phyloP scores from a whole-genome alignment of 2,113 vertebrate genomes.

The Empidonax traillii region DNA sequence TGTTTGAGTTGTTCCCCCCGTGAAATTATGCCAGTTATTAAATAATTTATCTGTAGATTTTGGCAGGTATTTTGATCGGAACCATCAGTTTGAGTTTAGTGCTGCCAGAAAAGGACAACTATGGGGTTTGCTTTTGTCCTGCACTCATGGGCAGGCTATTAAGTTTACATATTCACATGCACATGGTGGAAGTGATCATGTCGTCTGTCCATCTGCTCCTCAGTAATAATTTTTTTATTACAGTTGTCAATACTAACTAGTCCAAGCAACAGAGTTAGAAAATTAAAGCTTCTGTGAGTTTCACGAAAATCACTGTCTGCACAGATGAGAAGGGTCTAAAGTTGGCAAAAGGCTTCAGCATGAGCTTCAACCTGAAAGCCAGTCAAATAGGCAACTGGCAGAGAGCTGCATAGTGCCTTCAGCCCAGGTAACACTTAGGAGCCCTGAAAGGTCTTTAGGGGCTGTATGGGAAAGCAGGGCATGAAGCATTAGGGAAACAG shows the following conservation, averaged over 20 bases:
- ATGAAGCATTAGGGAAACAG: not conserved
- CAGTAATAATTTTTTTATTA: not conserved
- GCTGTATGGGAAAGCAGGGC: not conserved
- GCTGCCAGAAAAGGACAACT: not conserved
- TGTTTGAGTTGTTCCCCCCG: not conserved
- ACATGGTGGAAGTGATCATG: rapidly evolving
- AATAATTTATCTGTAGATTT: not conserved
- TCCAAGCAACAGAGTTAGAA: not conserved
- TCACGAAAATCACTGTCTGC: not conserved
- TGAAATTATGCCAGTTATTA: not conserved
- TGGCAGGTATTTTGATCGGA: not conserved
- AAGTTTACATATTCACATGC: not conserved
- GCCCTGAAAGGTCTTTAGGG: not conserved
- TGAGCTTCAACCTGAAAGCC: not conserved
- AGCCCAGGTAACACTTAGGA: not conserved
- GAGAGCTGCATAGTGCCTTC: rapidly evolving
- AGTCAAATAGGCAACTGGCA: not conserved
- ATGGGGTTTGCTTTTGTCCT: not conserved
- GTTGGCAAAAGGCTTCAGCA: not conserved
- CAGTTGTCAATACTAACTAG: not conserved
- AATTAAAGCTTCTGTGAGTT: not conserved
- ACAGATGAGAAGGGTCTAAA: not conserved
- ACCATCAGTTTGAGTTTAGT: not conserved
- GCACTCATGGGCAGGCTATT: not conserved
- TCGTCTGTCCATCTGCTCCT: not conserved